Percentiles rank a stretch among this genome's conserved stretches.
Conservation (phyloP, 2,888 invertebrate species). For the Hypselothyrea guttata region DNA sequence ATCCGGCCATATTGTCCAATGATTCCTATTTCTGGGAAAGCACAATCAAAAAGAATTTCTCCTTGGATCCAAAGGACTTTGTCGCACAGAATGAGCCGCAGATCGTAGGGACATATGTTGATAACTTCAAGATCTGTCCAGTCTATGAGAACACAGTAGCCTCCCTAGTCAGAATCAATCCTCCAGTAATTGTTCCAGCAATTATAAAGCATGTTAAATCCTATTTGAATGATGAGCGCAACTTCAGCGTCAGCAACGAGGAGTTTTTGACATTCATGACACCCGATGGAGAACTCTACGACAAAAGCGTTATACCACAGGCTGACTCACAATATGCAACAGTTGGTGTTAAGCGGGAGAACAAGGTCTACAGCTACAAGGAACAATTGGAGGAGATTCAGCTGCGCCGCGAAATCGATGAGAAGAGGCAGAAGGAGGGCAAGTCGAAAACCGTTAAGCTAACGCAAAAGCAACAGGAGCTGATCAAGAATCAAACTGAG, state of each 20-base stretch:
- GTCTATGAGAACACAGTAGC: constrained; percentile 88
- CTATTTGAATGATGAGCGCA: constrained; percentile 86
- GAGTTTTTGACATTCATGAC: constrained; percentile 92
- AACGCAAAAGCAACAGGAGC: constrained; percentile 95
- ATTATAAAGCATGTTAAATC: constrained; percentile 85
- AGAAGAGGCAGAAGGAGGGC: constrained; percentile 91
- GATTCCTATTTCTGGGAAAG: constrained; percentile 88
- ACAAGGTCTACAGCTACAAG: constrained; percentile 97
- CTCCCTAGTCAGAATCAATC: constrained; percentile 86
- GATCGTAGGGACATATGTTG: constrained; percentile 85
- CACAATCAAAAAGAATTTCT: constrained; percentile 83
- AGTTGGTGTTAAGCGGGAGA: constrained; percentile 93
- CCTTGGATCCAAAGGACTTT: constrained; percentile 83
- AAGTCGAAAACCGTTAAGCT: constrained; percentile 88
- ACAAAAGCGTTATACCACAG: constrained; percentile 90
- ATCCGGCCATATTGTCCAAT: constrained; percentile 86
- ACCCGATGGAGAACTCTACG: constrained; percentile 94
- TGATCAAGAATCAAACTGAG: constrained; percentile 91
- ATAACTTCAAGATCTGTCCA: constrained; percentile 83
- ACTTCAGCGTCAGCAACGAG: constrained; percentile 89
- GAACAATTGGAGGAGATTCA: constrained; percentile 98
- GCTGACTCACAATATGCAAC: constrained; percentile 79
- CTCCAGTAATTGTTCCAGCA: constrained; percentile 86
- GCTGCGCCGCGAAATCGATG: constrained; percentile 94
- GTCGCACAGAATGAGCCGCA: constrained; percentile 84